Evolutionary conservation across 1,140 invertebrate genomes (phyloP), one percentile per base, ranked within the genome.

Genomic region (Bombus ignitus): DNA sequence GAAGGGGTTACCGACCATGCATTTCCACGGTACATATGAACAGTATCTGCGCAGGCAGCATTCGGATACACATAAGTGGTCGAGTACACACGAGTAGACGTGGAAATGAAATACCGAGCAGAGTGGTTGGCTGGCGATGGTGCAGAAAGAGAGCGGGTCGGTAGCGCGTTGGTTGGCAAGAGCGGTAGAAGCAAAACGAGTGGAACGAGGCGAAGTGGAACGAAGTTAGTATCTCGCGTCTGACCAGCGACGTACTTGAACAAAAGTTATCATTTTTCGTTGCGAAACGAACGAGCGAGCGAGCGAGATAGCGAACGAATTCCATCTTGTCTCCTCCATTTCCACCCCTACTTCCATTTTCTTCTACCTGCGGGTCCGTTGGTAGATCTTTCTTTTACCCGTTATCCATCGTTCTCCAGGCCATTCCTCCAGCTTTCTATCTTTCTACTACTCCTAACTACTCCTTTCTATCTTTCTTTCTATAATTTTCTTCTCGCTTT

Each of bases 261-360:
- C 66, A 92, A 90, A 91, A 89, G 90, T 92, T 91, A 88, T 90
- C 88, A 92, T 92, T 92, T 92, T 92, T 92, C 78, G 57, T 74
- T 66, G 86, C 47, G 66, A 53, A 53, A 15, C 47, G 57, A 47
- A 65, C 39, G 18, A 59, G 9, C 57, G 57, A 59, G 9, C 59
- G 47, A 68, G 22, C 47, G 37, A 39, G 37, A 39, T 28, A 53
- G 66, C 65, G 32, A 72, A n/a, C 59, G 42, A 73, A n/a, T 35
- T 37, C 59, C 44, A 25, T 62, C 80, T 44, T 73, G n/a, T 13
- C n/a, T 47, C 9, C 25, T 25, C 10, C 22, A 10, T 13, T 71
- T 28, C 2, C 42, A 5, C 6, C 32, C 53, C 3, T 13, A 18
- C 10, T 42, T 35, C 13, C 32, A 12, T 75, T 53, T 59, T 65